Evolutionary conservation across 1,140 invertebrate species (phyloP), one percentile per base, ranked within the genome.

Genomic region (Augochlora pura): DNA sequence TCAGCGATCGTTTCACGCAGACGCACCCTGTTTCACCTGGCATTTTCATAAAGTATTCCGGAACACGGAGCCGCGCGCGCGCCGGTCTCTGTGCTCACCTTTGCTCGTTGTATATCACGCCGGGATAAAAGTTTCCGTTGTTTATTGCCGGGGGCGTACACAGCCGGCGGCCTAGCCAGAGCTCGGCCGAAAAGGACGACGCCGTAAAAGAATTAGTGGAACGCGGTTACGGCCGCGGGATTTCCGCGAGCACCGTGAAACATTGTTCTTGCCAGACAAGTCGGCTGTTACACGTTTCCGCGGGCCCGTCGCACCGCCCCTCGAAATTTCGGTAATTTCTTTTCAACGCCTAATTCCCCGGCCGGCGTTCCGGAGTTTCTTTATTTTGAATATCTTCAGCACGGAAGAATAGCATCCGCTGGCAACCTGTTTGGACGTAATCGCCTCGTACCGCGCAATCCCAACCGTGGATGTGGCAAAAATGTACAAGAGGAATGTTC

Each of bases 31-130:
- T n/a, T 21, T n/a, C 21, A 21, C 21, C 49, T 0, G 6, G n/a
- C n/a, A 57, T 84, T 84, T 83, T 82, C 74, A 84, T 73, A 84
- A 84, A 82, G 64, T 84, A 69, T 84, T 82, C 57, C 62, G 62
- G 23, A 23, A 70, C 67, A 60, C 59, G 68, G 49, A 16, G 57
- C 64, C 42, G 42, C 42, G 42, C 3, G 14, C n/a, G 49, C 16
- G 16, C 49, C 49, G 49, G 5, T n/a, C n/a, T n/a, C n/a, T n/a
- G n/a, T n/a, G 49, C 21, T 7, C 49, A 21, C 49, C 49, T 52
- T 52, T 14, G 49, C 49, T 52, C 39, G 74, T 68, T 82, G 71
- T 84, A 73, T 12, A 72, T 84, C 82, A 75, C 49, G 49, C 39
- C 23, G 14, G 69, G 77, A 80, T 60, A 83, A 84, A 84, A 83